Evolutionary conservation across 2,797 vertebrate genomes (phyloP), one percentile per base, ranked within the genome.

Genomic region (Halcyon badia): DNA sequence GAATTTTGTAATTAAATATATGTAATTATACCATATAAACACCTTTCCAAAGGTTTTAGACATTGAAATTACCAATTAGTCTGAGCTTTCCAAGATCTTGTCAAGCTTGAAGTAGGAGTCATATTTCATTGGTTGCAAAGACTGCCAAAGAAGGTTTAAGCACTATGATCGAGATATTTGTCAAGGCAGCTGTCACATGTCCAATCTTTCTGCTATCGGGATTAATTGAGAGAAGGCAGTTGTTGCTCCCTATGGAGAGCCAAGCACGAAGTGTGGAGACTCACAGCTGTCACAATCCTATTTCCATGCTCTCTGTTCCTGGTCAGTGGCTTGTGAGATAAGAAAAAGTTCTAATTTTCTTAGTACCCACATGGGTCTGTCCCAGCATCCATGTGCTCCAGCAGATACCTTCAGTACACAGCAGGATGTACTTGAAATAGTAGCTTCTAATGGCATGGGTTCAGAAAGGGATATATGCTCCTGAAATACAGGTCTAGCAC

Each of bases 171-270:
- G 62, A 93, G 86, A 52, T 60, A 87, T 62, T 93, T 95, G 31
- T 93, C 83, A 87, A 90, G 68, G 78, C 44, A 90, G n/a, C 49
- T 77, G 58, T 70, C 90, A 83, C 31, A n/a, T 44, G 78, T 81
- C 80, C 28, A 35, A n/a, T 72, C 58, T 83, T 90, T 88, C 70
- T 80, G 44, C 52, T 79, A 20, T 46, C 66, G 62, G 44, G 66
- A 89, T 87, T 90, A 96, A 90, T 62, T 49, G 83, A 89, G 83
- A 72, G 93, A 54, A 89, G 33, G 18, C 51, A 70, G 60, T 57
- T 0, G 0, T 79, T 85, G 37, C 15, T 86, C 21, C 64, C 64
- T 37, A 37, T 17, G 15, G 75, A 49, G 41, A 68, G 66, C 31
- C 64, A 30, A 85, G n/a, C 13, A 70, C 1, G 3, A 79, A 56